Percentiles rank a stretch among this genome's conserved stretches.
Conservation (phyloP, 1,140 invertebrate genomes). For the Ganaspis sp. region DNA sequence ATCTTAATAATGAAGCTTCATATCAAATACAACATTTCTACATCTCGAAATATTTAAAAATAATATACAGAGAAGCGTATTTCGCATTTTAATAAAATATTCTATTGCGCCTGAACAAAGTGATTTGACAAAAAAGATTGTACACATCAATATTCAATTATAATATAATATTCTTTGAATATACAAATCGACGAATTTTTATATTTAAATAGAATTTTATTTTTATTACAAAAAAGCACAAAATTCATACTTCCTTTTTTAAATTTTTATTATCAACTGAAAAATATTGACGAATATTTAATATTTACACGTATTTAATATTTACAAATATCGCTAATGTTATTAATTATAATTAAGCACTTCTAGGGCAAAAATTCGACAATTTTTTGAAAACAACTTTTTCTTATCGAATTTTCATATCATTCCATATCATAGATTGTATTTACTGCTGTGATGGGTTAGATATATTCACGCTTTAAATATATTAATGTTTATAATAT, state of each 20-base stretch:
- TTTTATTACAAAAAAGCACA: neutral
- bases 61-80: too few relatives aligned
- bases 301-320: neutral
- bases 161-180: neutral
- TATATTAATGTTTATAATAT: conserved; percentile 1
- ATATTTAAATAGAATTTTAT: neutral
- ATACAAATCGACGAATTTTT: neutral
- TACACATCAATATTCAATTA: neutral
- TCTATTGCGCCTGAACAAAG: too few relatives aligned
- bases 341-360: neutral
- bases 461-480: conserved; percentile 37
- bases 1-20: too few relatives aligned
- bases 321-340: neutral
- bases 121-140: too few relatives aligned
- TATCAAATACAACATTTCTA: too few relatives aligned
- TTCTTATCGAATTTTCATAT: conserved; percentile 37
- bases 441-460: conserved; percentile 57
- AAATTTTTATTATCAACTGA: conserved; percentile 12
- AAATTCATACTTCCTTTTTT: neutral
- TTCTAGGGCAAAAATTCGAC: neutral
- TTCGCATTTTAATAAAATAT: too few relatives aligned
- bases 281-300: too few relatives aligned
- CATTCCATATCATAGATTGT: conserved; percentile 53
- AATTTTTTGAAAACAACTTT: conserved; percentile 21
- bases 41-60: too few relatives aligned